Evolutionary conservation across 2,797 vertebrate genomes (phyloP).

Genomic region (Tachyglossus aculeatus): DNA sequence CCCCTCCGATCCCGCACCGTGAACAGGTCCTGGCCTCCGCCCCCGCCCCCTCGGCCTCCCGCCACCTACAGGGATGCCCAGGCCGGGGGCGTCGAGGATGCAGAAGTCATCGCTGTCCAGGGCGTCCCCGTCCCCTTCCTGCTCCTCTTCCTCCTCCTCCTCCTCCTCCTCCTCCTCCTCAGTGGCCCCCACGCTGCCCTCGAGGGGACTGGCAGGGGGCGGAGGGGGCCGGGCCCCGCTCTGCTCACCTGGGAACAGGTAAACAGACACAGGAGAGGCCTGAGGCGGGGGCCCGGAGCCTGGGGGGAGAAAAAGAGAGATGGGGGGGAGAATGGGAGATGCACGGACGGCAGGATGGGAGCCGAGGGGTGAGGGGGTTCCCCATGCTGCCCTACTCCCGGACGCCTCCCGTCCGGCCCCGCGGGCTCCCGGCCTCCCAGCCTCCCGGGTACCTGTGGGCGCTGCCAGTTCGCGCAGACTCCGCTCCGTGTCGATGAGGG

Average conservation of each 20-base stretch:
- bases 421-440: neutral
- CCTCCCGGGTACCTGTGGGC: slow-evolving; percentile 19
- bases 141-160: slow-evolving; percentile 61
- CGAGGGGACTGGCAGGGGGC: slow-evolving; percentile 63
- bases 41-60: neutral
- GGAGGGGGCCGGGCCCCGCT: slow-evolving; percentile 69
- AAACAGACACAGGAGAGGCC: slow-evolving; percentile 85
- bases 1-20: too few species aligned
- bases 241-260: slow-evolving; percentile 88
- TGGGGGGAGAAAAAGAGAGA: too few species aligned
- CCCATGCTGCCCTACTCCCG: neutral
- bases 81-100: slow-evolving; percentile 91
- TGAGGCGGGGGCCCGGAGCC: slow-evolving; percentile 70
- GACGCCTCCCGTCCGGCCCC: neutral
- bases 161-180: slow-evolving; percentile 76
- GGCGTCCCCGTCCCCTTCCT: slow-evolving; percentile 73
- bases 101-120: slow-evolving; percentile 92
- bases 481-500: slow-evolving; percentile 88
- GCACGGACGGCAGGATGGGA: neutral
- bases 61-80: slow-evolving; percentile 85
- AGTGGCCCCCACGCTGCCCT: slow-evolving; percentile 42
- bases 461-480: slow-evolving; percentile 68
- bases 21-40: too few species aligned
- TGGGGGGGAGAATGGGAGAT: too few species aligned
- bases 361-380: neutral